Evolutionary conservation across 2,797 vertebrate genomes (phyloP).

Genomic region (Pangasius macronema): DNA sequence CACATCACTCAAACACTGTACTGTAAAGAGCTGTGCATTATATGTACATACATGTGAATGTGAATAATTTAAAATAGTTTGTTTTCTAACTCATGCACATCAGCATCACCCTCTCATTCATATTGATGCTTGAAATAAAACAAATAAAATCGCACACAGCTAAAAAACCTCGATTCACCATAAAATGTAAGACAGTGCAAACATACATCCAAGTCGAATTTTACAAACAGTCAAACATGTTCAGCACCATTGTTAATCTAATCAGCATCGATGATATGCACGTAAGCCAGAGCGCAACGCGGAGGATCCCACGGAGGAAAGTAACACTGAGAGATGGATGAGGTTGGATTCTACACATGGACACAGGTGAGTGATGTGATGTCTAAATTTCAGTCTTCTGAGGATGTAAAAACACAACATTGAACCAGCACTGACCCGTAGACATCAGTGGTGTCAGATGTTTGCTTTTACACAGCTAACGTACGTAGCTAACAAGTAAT

Average conservation of each 20-base stretch:
- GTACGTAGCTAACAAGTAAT: not conserved
- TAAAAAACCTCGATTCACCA: conserved; percentile 63
- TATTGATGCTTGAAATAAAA: conserved; percentile 38
- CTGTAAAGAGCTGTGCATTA: conserved; percentile 60
- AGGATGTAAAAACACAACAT: not conserved
- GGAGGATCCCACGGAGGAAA: conserved; percentile 58
- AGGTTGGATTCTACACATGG: not conserved
- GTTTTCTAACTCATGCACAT: conserved; percentile 65
- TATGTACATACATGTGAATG: conserved; percentile 65
- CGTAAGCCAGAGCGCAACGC: conserved; percentile 60
- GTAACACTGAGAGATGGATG: conserved; percentile 33
- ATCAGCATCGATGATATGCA: conserved; percentile 77
- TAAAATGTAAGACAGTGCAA: conserved; percentile 73
- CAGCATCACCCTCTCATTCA: conserved; percentile 66
- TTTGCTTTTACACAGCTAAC: not conserved
- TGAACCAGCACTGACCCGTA: not conserved
- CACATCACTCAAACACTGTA: conserved; percentile 64
- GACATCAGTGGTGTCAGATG: not conserved
- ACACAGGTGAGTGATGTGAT: not conserved
- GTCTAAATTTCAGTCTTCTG: not conserved
- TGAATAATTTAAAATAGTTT: conserved; percentile 63
- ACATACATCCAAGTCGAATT: conserved; percentile 76
- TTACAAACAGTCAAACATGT: conserved; percentile 77
- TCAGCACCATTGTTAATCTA: conserved; percentile 82
- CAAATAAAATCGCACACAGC: conserved; percentile 64